Evolutionary conservation across 1,140 invertebrate genomes (phyloP), one percentile per base, ranked within the genome.

Genomic region (Helicoverpa zea): DNA sequence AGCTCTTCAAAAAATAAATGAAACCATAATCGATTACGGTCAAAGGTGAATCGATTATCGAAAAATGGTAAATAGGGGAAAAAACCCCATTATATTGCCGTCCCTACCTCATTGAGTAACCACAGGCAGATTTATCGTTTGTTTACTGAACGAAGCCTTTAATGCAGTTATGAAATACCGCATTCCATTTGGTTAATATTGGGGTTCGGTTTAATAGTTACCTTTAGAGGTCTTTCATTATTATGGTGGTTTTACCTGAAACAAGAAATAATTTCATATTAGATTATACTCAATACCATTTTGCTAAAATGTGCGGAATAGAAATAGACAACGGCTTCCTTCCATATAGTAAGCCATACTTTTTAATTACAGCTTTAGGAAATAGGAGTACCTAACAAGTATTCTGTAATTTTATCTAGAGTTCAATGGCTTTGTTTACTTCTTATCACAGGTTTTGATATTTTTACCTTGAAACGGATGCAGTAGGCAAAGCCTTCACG

Each of bases 101-200:
- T 29, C 58, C 58, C 58, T 59, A 59, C 23, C 58, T 13, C 23
- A 59, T 59, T 30, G 18, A 23, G 11, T 59, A 59, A 59, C 58
- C 58, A 29, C 23, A 13, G 13, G 12, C 11, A 29, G 58, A 59
- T 59, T 59, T 59, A 59, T 59, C 29, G 58, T 59, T 59, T 59
- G 58, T 59, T 59, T 29, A 59, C 58, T 10, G 58, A 59, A 59
- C 58, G 56, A 18, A 18, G 18, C 16, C 16, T 16, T n/a, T 56
- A 56, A 56, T 56, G 54, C 54, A 56, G n/a, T 3, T n/a, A 56
- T 56, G n/a, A 56, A 56, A 56, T 56, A 56, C n/a, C 54, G 54
- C n/a, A 16, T 56, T 11, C 56, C 56, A 59, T 59, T 59, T 11
- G n/a, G 54, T 16, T 16, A 56, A 56, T 56, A 56, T 16, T n/a